Conservation (phyloP, 30 jellyfish, hydroid and myxozoan genomes). For the Chrysaora quinquecirrha region DNA sequence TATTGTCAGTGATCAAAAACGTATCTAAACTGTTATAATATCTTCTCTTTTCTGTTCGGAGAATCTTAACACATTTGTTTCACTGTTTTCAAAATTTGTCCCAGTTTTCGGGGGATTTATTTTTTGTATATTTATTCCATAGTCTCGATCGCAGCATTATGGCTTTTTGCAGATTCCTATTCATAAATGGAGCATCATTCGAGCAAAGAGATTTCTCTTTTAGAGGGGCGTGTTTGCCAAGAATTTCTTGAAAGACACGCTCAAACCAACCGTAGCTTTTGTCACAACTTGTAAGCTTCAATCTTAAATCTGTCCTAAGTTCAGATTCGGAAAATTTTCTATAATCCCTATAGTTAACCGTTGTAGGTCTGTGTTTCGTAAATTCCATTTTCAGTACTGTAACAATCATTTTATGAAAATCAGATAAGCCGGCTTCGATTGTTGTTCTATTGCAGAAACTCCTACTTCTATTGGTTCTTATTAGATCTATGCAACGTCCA, state of each 20-base stretch:
- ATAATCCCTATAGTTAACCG: slow-evolving; percentile 5
- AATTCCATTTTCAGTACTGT: slow-evolving; percentile 9
- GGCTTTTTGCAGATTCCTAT: slow-evolving; percentile 14
- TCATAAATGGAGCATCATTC: slow-evolving; percentile 7
- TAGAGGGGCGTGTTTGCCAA: slow-evolving; percentile 6
- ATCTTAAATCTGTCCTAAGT: neutral
- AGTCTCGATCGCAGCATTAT: slow-evolving; percentile 5
- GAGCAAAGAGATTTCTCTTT: neutral
- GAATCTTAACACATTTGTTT: slow-evolving; percentile 6
- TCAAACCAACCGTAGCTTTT: slow-evolving; percentile 8
- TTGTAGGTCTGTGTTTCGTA: slow-evolving; percentile 4
- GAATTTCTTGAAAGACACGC: neutral
- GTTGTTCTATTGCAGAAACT: slow-evolving; percentile 12
- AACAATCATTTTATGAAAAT: slow-evolving; percentile 23
- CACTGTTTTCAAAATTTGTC: neutral
- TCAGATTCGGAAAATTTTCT: slow-evolving; percentile 4
- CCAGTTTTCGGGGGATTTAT: slow-evolving; percentile 8
- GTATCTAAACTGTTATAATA: slow-evolving; percentile 11
- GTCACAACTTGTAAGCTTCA: neutral
- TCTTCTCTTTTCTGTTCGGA: neutral
- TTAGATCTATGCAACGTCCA: slow-evolving; percentile 13
- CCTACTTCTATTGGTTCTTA: slow-evolving; percentile 5
- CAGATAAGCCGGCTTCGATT: slow-evolving; percentile 30
- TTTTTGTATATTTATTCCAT: slow-evolving; percentile 3
- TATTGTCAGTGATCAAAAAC: neutral